Percentiles rank a stretch among this genome's conserved stretches.
These are phyloP conservation scores for Falco naumanni DNA, from an alignment of 2,797 vertebrate genomes.

Conservation along the genomic window DNA sequence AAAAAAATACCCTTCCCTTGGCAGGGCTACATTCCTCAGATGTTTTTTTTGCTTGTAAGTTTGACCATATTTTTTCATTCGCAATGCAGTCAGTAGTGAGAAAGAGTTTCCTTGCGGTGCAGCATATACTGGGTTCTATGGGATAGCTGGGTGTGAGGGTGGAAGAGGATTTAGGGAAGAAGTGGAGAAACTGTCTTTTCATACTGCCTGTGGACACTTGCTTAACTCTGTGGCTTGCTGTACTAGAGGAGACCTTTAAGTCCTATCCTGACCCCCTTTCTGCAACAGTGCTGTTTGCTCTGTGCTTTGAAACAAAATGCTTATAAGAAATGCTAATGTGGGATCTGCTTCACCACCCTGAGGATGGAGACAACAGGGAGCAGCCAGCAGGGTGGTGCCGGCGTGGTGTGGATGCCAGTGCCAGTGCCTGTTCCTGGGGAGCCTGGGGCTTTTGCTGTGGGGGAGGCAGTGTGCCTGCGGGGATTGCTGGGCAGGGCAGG, in stretches of 20 bases:
- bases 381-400: not conserved
- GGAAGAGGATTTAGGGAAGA: not conserved
- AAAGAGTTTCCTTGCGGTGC: not conserved
- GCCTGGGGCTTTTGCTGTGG: fast-evolving
- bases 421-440: not conserved
- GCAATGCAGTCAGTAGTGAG: not conserved
- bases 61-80: not conserved
- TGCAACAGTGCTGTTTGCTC: fast-evolving
- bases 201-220: fast-evolving
- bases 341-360: not conserved
- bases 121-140: not conserved
- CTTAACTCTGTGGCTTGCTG: not conserved
- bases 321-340: not conserved
- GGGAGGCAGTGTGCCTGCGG: fast-evolving
- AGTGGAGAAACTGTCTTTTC: not conserved
- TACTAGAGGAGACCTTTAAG: not conserved
- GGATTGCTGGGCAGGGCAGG: not conserved
- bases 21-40: constrained; percentile 11
- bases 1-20: not conserved
- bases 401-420: not conserved
- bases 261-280: not conserved
- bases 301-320: not conserved
- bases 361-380: not conserved
- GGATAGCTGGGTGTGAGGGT: not conserved
- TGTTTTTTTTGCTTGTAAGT: not conserved